phyloP scores from a whole-genome alignment of 2,797 vertebrate genomes.

The Tragopan temminckii region DNA sequence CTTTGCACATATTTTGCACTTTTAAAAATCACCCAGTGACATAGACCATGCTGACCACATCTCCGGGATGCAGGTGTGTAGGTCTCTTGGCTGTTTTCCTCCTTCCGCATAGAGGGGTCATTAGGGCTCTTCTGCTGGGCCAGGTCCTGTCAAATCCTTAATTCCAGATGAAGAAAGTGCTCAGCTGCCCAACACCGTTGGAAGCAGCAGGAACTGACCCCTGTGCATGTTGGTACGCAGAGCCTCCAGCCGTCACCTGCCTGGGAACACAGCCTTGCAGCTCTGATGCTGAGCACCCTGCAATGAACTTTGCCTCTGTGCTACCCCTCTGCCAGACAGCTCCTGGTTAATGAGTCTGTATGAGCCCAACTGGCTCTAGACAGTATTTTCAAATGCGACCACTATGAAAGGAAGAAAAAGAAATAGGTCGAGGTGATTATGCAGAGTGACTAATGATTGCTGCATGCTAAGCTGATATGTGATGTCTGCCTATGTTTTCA shows the following conservation, averaged over 20 bases:
- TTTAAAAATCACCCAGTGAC: background rate
- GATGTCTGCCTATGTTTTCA: slow-evolving; percentile 55
- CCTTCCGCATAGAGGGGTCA: background rate
- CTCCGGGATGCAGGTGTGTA: background rate
- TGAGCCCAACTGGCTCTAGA: slow-evolving; percentile 8
- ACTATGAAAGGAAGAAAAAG: slow-evolving; percentile 33
- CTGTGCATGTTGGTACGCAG: background rate
- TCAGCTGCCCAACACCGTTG: background rate
- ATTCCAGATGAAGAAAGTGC: background rate
- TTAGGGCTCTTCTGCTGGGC: background rate
- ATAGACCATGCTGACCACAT: background rate
- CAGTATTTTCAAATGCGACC: slow-evolving; percentile 45
- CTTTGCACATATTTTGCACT: background rate
- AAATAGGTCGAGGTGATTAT: slow-evolving; percentile 65
- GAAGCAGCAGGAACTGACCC: background rate
- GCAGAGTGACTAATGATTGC: slow-evolving; percentile 61
- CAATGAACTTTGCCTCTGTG: slow-evolving; percentile 3
- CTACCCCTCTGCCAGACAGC: slow-evolving; percentile 3
- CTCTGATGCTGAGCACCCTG: background rate
- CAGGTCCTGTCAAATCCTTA: background rate
- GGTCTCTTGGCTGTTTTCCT: background rate
- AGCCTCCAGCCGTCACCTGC: background rate
- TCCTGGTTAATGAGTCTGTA: slow-evolving; percentile 41
- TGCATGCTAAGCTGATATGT: slow-evolving; percentile 46
- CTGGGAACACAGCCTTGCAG: background rate